Percentiles rank a stretch among this genome's conserved stretches.
phyloP scores from a whole-genome alignment of 2,113 vertebrate species.

The Spheniscus mendiculus region DNA sequence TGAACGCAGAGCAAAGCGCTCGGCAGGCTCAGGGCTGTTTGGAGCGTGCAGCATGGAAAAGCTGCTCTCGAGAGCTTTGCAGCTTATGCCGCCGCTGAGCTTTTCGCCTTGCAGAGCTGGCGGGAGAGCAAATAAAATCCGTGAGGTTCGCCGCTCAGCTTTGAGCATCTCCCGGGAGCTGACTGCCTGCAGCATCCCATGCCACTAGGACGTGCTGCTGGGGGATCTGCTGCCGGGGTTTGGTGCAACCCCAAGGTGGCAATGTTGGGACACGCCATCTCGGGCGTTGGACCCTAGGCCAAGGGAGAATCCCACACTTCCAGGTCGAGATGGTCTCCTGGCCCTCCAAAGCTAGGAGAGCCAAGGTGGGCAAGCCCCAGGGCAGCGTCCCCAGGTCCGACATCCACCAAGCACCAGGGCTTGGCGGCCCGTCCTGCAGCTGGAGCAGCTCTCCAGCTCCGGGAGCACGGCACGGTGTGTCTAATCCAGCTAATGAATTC shows the following conservation, averaged over 20 bases:
- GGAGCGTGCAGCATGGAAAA: fast-evolving
- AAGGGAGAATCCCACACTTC: not conserved
- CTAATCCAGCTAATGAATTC: constrained; percentile 18
- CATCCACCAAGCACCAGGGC: not conserved
- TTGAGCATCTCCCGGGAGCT: not conserved
- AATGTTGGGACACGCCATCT: fast-evolving
- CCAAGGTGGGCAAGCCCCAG: not conserved
- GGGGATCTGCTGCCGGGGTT: too few species aligned
- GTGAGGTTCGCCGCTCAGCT: not conserved
- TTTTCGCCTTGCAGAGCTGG: not conserved
- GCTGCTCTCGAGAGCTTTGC: not conserved
- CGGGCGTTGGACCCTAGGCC: not conserved
- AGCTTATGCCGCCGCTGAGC: fast-evolving
- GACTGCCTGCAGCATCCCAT: not conserved
- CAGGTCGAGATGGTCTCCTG: not conserved
- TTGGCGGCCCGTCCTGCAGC: not conserved
- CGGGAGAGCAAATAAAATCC: not conserved
- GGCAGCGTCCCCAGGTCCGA: not conserved
- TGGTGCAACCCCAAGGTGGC: not conserved
- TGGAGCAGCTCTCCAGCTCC: fast-evolving
- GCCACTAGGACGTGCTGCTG: not conserved
- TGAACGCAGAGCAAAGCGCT: not conserved
- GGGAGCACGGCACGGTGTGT: fast-evolving
- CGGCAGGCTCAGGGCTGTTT: fast-evolving
- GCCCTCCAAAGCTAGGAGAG: not conserved